A percentile compares a stretch with the other conserved stretches of the same genome.
phyloP scores from a whole-genome alignment of 2,888 invertebrate genomes.

The Acholoe squamosa region DNA sequence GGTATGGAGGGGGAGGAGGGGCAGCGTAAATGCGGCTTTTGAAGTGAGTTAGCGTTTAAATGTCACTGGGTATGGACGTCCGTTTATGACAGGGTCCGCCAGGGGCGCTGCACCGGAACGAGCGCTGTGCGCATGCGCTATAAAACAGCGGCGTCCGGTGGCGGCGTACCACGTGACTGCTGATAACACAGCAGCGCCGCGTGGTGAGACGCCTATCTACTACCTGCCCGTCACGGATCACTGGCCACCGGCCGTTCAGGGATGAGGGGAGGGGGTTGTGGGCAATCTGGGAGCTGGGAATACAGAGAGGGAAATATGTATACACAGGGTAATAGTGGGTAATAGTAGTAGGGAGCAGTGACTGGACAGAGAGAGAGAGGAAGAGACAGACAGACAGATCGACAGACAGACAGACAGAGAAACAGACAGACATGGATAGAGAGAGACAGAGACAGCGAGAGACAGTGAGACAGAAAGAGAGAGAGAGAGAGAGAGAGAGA shows the following conservation, averaged over 20 bases:
- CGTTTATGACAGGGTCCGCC: neutral
- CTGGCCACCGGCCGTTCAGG: neutral
- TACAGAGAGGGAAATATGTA: too few relatives aligned
- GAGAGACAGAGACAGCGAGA: too few relatives aligned
- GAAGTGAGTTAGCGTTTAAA: neutral
- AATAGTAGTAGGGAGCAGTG: too few relatives aligned
- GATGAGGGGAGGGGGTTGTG: neutral
- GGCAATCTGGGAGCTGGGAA: too few relatives aligned
- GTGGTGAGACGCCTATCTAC: neutral
- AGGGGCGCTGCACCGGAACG: neutral
- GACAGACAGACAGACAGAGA: too few relatives aligned
- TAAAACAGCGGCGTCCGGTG: neutral
- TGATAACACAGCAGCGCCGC: neutral
- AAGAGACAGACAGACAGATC: too few relatives aligned
- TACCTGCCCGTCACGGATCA: neutral
- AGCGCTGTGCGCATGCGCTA: neutral
- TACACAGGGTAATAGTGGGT: too few relatives aligned
- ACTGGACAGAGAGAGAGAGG: too few relatives aligned
- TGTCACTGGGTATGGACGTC: neutral
- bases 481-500: too few relatives aligned
- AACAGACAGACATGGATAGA: too few relatives aligned
- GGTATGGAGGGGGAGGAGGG: neutral
- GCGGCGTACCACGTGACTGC: neutral
- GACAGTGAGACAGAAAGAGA: too few relatives aligned
- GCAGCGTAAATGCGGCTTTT: conserved; percentile 3